Base-by-base conservation (phyloP, 2,797 vertebrate species). In the Numenius phaeopus region DNA sequence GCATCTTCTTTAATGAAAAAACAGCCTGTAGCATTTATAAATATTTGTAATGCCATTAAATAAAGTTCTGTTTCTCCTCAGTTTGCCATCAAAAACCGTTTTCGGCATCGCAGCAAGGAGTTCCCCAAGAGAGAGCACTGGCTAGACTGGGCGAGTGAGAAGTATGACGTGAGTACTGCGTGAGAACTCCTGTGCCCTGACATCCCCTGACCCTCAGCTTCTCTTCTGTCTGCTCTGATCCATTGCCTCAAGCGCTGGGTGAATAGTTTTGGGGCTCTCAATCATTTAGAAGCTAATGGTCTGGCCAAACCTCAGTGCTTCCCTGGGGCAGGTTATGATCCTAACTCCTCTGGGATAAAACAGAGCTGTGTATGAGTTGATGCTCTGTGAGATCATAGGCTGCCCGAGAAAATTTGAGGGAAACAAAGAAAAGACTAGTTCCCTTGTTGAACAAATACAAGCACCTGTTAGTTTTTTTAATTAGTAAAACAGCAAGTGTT, bases 121-220 rank as follows among this genome's bases (percentile, higher is more conserved):
- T 98, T 96, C 91, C 99, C 99, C 39, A 99, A 98, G 97, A 99
- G 98, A 95, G 81, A 98, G 23, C 99, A 99, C 97, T 99, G 99
- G 99, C 97, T 99, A 97, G 99, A 99, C 98, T 99, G 99, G 99
- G 99, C 99, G 8, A 98, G 95, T 21, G 99, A 99, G 32, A 99
- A 99, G 88, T 99, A 99, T 39, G 98, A 99, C 0, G 99, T 99
- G 98, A 94, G 98, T 97, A 64, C 23, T 22, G 10, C 3, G 1
- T 22, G 55, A 73, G 11, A 14, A 11, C 39, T 90, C 57, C 19
- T 72, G 11, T 69, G 37, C 67, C 1, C 1, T 32, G n/a, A 11
- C 14, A 15, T 30, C 37, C 40, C 37, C 29, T 59, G 40, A 23
- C 20, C 21, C 57, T 71, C 30, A 47, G 30, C 42, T 70, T 90